phyloP scores from a whole-genome alignment of 2,888 invertebrate genomes.

The Rhogogaster chlorosoma region DNA sequence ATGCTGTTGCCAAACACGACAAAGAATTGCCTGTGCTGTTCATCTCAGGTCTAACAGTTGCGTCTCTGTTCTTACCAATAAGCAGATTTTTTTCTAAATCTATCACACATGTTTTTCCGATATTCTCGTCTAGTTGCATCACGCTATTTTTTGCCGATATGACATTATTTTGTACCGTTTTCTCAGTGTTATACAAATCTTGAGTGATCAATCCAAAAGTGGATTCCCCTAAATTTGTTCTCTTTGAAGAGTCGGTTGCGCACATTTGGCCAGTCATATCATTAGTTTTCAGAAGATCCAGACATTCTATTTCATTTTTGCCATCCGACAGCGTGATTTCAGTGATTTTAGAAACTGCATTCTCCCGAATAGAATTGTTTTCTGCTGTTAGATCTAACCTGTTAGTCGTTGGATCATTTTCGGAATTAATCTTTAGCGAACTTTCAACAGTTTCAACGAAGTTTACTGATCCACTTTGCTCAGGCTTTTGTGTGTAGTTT shows the following conservation, averaged over 20 bases:
- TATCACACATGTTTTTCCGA: background rate
- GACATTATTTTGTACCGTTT: background rate
- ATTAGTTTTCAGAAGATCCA: background rate
- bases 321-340: background rate
- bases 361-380: background rate
- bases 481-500: background rate
- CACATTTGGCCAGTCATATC: background rate
- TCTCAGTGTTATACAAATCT: background rate
- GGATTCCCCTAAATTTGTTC: background rate
- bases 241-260: background rate
- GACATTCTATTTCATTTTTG: background rate
- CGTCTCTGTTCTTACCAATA: background rate
- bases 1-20: slow-evolving; percentile 65
- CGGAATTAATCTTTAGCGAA: background rate
- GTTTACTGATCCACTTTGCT: background rate
- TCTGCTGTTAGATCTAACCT: background rate
- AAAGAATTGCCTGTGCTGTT: slow-evolving; percentile 14
- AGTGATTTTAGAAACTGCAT: background rate
- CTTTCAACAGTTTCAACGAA: background rate
- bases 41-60: background rate
- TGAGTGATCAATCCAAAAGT: background rate
- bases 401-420: background rate
- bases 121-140: background rate
- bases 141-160: background rate
- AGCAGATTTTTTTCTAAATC: background rate